Evolutionary conservation across 1,140 invertebrate species (phyloP), one percentile per base, ranked within the genome.

Genomic region (Drosophila rufa): DNA sequence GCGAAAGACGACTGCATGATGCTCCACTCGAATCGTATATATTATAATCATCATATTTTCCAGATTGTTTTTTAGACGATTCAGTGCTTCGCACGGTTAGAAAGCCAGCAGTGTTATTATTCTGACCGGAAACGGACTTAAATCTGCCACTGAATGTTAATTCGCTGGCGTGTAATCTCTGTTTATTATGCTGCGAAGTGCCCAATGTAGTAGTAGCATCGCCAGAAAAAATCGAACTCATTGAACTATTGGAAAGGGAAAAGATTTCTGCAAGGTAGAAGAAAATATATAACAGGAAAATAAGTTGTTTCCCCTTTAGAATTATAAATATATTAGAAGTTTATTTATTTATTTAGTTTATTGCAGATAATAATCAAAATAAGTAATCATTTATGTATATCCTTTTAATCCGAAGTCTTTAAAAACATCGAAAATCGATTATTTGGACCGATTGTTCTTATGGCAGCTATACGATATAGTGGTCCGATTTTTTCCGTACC

Each of bases 91-190:
- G 57, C 12, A 50, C 56, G 38, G 69, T 50, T 3, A 51, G 33
- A 17, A 69, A 17, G 47, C 14, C 19, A 1, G 19, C 42, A 25
- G 36, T n/a, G 15, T 40, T 25, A 45, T 55, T 79, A 11, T 69
- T 65, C 7, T 50, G n/a, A 36, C 45, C 69, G 17, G 27, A 58
- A 30, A 15, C 40, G 1, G 81, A 75, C 19, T 90, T 91, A 40
- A 92, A 92, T 55, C 91, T 81, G 2, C 91, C 91, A 2, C 90
- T 78, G 64, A 92, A 92, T n/a, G 91, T 89, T 25, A 92, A 83
- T 43, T 92, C 90, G 19, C 65, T 65, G 14, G 69, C 53, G 30
- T 47, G 67, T n/a, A 75, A 3, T 30, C 66, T 56, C 53, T 40
- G 59, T 17, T n/a, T 47, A 50, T 85, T 74, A 51, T 27, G 38